Evolutionary conservation across 92 coral and sea anemone species (phyloP), one percentile per base, ranked within the genome.

Genomic region (Epizoanthus illoricatus): DNA sequence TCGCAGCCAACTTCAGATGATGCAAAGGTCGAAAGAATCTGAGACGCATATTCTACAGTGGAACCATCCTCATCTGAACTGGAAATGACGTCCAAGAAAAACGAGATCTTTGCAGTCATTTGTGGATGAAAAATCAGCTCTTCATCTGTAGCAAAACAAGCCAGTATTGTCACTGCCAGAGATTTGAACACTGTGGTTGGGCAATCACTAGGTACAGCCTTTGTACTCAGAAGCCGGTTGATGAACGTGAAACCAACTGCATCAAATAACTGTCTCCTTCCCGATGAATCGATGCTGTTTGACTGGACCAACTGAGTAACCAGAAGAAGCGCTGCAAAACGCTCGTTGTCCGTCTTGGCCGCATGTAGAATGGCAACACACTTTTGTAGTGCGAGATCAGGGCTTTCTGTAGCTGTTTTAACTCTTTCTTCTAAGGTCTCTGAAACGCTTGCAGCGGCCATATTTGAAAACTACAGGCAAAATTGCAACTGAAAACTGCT

Each of bases 331-430:
- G 92, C 90, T 54, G 98, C 99, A 60, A 96, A 88, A 3, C 93
- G 87, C 72, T 96, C 99, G 78, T 88, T 96, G 91, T 96, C 99
- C 0, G 63, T 96, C 65, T 88, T 87, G 2, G 98, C 97, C 20
- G 85, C 75, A 76, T 88, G 86, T 1, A 96, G 84, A 49, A 86
- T 69, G 5, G 87, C 64, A 69, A 95, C 84, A 66, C 98, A 96
- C 83, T 88, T 91, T 61, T 85, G 75, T 55, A 96, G 84, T 10
- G 97, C 90, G 15, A 83, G 55, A 23, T 78, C 71, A 78, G 65
- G 60, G 16, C 33, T 17, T 16, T 7, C 42, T 41, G n/a, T 55
- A 11, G 19, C 54, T 23, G 39, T 4, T 59, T n/a, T 7, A 3
- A 7, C 40, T 20, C 21, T 12, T 78, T 62, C 40, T 21, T 19